Evolutionary conservation across 1,140 invertebrate genomes (phyloP).

Genomic region (Eriosoma lanigerum): DNA sequence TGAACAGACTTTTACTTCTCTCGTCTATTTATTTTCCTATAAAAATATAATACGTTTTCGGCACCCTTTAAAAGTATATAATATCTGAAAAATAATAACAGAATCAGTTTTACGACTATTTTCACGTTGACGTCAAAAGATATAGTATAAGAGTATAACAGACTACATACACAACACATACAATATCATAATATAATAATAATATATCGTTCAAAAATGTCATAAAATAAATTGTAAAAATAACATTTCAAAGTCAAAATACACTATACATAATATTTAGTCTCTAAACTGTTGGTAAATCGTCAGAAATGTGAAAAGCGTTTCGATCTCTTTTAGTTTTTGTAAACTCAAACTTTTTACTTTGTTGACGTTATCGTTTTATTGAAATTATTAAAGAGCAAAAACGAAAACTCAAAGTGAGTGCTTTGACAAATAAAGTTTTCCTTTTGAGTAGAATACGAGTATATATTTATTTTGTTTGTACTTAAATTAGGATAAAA

Average conservation of each 20-base stretch:
- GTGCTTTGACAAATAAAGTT: too few species aligned
- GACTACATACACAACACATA: too few species aligned
- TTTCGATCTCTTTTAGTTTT: background rate
- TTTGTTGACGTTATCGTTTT: slow-evolving; percentile 1
- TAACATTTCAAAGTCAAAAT: background rate
- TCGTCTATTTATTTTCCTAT: background rate
- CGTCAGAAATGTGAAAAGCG: background rate
- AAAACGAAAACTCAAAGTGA: too few species aligned
- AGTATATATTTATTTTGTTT: too few species aligned
- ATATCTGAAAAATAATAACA: background rate
- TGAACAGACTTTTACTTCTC: too few species aligned
- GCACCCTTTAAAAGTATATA: too few species aligned
- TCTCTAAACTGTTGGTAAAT: background rate
- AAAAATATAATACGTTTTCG: background rate
- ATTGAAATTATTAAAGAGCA: too few species aligned
- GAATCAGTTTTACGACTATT: background rate
- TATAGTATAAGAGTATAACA: background rate
- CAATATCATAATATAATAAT: too few species aligned
- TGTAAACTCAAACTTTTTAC: background rate
- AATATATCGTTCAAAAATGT: background rate
- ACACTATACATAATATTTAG: background rate
- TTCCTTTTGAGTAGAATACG: too few species aligned
- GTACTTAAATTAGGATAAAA: too few species aligned
- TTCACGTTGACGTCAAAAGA: background rate
- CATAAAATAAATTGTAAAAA: background rate